A percentile compares a stretch with the other conserved stretches of the same genome.
Evolutionary conservation across 2,888 invertebrate species (phyloP).

Genomic region (Erynnis tages): DNA sequence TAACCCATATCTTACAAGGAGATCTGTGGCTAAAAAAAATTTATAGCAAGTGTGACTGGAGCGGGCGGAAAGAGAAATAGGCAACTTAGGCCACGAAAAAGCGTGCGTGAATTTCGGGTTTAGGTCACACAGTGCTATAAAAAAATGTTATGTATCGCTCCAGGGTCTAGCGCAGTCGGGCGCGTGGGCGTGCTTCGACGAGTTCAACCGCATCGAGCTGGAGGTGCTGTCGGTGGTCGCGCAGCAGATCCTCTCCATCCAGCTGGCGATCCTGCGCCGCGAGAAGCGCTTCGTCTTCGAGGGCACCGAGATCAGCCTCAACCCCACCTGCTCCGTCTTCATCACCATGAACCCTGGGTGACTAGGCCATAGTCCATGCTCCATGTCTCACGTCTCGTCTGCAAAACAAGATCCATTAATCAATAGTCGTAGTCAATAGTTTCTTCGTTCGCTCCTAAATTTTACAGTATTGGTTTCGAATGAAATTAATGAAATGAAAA

Average conservation of each 20-base stretch:
- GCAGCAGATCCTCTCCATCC: constrained; percentile 96
- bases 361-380: background rate
- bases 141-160: background rate
- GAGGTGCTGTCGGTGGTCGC: constrained; percentile 96
- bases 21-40: no score
- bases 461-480: no score
- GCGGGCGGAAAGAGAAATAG: no score
- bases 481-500: no score
- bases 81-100: background rate
- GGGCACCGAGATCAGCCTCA: constrained; percentile 93
- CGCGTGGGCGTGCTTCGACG: constrained; percentile 97
- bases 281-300: constrained; percentile 93
- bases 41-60: no score
- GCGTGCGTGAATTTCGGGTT: background rate
- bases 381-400: no score
- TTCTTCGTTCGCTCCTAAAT: no score
- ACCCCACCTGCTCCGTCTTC: constrained; percentile 94
- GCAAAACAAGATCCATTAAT: no score
- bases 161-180: constrained; percentile 94
- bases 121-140: no score
- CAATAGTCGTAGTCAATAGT: no score
- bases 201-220: constrained; percentile 96
- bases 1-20: no score
- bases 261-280: constrained; percentile 90
- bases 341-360: constrained; percentile 97